Percentiles rank a stretch among this genome's conserved stretches.
phyloP scores from a whole-genome alignment of 2,797 vertebrate genomes.

The Darevskia nairensis region DNA sequence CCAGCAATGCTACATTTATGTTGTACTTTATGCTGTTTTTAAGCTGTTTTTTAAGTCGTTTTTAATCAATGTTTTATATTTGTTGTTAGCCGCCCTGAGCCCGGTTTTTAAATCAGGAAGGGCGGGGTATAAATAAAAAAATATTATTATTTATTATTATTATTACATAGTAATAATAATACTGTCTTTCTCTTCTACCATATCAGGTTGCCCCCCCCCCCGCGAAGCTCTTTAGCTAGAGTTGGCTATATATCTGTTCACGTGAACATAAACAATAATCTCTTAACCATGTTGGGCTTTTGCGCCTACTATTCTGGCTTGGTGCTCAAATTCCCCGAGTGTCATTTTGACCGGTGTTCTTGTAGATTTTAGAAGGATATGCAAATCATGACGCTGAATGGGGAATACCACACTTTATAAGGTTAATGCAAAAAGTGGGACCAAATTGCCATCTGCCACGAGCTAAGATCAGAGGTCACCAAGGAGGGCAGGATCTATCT shows the following conservation, averaged over 20 bases:
- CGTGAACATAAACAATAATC: too few species aligned
- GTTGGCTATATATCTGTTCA: background rate
- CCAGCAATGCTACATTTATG: too few species aligned
- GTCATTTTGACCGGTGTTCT: background rate
- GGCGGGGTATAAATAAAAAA: too few species aligned
- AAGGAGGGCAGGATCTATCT: background rate
- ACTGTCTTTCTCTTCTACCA: background rate
- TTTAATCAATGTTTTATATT: too few species aligned
- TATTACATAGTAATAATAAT: too few species aligned
- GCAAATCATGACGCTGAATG: background rate
- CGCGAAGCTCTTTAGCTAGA: background rate
- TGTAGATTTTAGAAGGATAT: background rate
- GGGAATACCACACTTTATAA: background rate
- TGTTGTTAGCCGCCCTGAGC: too few species aligned
- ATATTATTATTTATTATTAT: too few species aligned
- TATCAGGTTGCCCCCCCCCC: too few species aligned
- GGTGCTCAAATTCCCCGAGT: background rate
- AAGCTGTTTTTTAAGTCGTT: too few species aligned
- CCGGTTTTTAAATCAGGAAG: too few species aligned
- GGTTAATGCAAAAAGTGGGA: constrained; percentile 6
- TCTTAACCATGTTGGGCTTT: background rate
- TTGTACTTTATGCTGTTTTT: too few species aligned
- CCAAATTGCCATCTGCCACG: background rate
- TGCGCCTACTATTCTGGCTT: background rate
- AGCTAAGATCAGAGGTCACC: background rate